Base-by-base conservation (phyloP, 2,797 vertebrate genomes). In the Pantherophis vulpinus region DNA sequence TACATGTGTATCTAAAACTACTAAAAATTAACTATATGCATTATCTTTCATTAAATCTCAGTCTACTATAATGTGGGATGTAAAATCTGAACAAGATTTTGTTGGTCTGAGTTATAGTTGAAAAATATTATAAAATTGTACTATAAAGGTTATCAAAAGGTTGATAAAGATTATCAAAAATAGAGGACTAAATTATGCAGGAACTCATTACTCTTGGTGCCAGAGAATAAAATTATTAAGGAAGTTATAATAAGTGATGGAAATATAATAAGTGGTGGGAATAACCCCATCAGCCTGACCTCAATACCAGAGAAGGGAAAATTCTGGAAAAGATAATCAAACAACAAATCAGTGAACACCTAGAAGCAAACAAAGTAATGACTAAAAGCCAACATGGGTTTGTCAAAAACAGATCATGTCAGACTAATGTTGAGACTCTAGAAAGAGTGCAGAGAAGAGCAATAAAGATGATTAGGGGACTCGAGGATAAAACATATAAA, bases 151-250 rank as follows among this genome's bases (percentile, higher is more conserved):
- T 93, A 86, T 90, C 90, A 56, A 87, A 93, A 66, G 47, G 25
- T 61, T 61, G 60, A 18, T 58, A n/a, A 86, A 42, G 7, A 32
- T 61, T 93, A 86, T 90, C 90, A 56, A 70, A 66, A 56, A 87
- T 47, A 27, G 88, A 87, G 66, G 56, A 61, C 60, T 86, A 90
- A 58, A 47, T 90, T 90, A 66, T 11, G 61, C 60, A 47, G 74
- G 74, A 51, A 58, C 37, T 37, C 47, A 90, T 51, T 63, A 90
- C 47, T 90, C 89, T 51, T 87, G 51, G n/a, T 87, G 14, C 79
- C 27, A 90, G 54, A 90, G 11, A 90, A 93, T 93, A 83, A 70
- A 87, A 87, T 90, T 90, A 90, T 66, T 32, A 87, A 90, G 54
- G 51, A 87, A 93, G 70, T 70, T 90, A 7, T 90, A 93, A 87